Base-by-base conservation (phyloP, 2,113 vertebrate species). In the Hystrix cristata region DNA sequence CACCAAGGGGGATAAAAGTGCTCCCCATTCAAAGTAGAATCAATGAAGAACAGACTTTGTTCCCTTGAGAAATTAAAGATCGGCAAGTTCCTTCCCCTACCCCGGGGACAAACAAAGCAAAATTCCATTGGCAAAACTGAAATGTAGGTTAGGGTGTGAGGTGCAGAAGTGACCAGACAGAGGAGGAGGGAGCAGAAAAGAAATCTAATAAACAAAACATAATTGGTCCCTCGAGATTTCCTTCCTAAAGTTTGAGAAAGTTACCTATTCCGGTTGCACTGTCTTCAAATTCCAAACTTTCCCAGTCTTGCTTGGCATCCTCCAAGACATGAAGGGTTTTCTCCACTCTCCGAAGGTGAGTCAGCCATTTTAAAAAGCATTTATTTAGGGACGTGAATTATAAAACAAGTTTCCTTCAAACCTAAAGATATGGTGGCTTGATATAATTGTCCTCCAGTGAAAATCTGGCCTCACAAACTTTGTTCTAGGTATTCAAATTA, bases 181-280 rank as follows among this genome's bases (percentile, higher is more conserved):
- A 43, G 31, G 48, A 11, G 25, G 12, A 67, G 11, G 34, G n/a
- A 79, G 90, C 81, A 67, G 29, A 78, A 80, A 85, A 71, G 57
- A 55, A 90, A 59, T 53, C 19, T 85, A 62, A 97, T 46, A 71
- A 97, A 67, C 94, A 95, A 95, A 91, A 48, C 12, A 76, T 97
- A 98, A 98, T 98, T 98, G 95, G 93, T 25, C 94, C 79, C 88
- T 76, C 1, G 94, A 94, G 95, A 87, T 88, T 85, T 94, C 19
- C 71, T 85, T 90, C 67, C 31, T 46, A 53, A 97, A 96, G 51
- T 96, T 95, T 78, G 80, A 91, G 85, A 97, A 96, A 96, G 88
- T 96, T 96, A 87, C 51, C 43, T 97, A 25, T 69, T 95, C 34
- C 69, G 62, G 60, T 2, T n/a, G 34, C 31, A 60, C 74, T 69